Base-by-base conservation (phyloP, 1,140 invertebrate species). In the Tetraneura akinire region DNA sequence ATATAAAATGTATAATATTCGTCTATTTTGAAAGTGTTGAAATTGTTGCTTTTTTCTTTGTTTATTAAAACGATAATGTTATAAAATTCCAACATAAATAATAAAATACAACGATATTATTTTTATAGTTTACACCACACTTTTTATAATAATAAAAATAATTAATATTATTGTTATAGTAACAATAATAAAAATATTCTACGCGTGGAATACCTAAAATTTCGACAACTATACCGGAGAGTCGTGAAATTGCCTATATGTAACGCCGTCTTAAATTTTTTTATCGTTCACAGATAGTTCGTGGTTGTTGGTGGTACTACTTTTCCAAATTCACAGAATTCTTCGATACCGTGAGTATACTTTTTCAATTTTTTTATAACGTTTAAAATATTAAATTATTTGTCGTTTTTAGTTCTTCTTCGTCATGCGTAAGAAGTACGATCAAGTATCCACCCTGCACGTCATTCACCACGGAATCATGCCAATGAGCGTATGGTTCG, bases 401-500 rank as follows among this genome's bases (percentile, higher is more conserved):
- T 81, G 26, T 81, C 37, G 60, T 81, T 78, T 82, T 14, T 80
- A 84, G 83, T 80, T 97, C 86, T 97, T 96, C 89, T 96, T 97
- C 86, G 91, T 96, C n/a, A 84, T 96, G 84, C 89, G 94, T 83
- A 96, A 96, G 88, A 98, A 98, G 88, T 94, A 92, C 84, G 90
- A 92, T 85, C 96, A 98, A 85, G 92, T 98, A 57, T 94, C 94
- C 29, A 94, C 92, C 13, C 89, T 98, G 23, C 96, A 98, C 86
- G 95, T 98, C 26, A 96, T 98, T 84, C 96, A 98, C 87, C 96
- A 98, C 86, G 95, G 95, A 78, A 91, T 95, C 83, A 98, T 98
- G 96, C 96, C 96, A 51, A 91, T 97, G 90, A 96, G 93, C 4
- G 95, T 96, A 42, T 98, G 96, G 96, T 96, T 96, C 86, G 96